These are phyloP conservation scores for Elegia similella DNA, from an alignment of 2,888 invertebrate genomes.

Conservation along the genomic window DNA sequence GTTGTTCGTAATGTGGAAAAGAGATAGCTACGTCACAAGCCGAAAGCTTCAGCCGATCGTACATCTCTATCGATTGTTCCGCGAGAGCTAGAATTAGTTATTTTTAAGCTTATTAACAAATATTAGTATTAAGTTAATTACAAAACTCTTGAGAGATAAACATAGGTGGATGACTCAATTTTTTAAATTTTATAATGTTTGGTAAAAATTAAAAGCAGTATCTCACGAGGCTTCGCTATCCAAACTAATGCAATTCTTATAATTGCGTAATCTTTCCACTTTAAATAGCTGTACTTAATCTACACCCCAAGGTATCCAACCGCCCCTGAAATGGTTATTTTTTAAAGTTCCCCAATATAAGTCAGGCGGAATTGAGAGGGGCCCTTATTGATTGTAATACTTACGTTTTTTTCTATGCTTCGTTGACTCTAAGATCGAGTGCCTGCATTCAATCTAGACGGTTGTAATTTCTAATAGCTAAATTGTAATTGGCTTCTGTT, in stretches of 20 bases:
- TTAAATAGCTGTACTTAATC: slow-evolving; percentile 58
- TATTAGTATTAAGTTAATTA: too few species aligned
- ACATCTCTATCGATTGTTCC: too few species aligned
- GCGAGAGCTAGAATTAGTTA: too few species aligned
- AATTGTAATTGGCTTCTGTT: neutral
- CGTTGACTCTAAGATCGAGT: slow-evolving; percentile 48
- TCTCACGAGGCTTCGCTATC: slow-evolving; percentile 29
- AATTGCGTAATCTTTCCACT: slow-evolving; percentile 70
- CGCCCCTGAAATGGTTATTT: slow-evolving; percentile 73
- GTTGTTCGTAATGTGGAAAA: too few species aligned
- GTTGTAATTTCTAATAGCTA: neutral
- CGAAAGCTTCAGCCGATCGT: too few species aligned
- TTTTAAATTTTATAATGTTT: too few species aligned
- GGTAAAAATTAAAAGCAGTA: slow-evolving; percentile 12
- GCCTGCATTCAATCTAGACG: slow-evolving; percentile 15
- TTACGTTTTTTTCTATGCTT: slow-evolving; percentile 37
- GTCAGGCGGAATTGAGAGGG: slow-evolving; percentile 47
- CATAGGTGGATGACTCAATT: too few species aligned
- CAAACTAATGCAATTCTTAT: slow-evolving; percentile 56
- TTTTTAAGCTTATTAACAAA: too few species aligned
- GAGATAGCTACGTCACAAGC: too few species aligned
- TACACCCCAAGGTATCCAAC: slow-evolving; percentile 57
- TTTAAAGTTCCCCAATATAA: slow-evolving; percentile 59
- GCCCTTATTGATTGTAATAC: slow-evolving; percentile 70
- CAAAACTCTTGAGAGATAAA: too few species aligned